Percentiles rank a stretch among this genome's conserved stretches.
phyloP scores from a whole-genome alignment of 2,888 invertebrate species.

The Orthonychiurus folsomi region DNA sequence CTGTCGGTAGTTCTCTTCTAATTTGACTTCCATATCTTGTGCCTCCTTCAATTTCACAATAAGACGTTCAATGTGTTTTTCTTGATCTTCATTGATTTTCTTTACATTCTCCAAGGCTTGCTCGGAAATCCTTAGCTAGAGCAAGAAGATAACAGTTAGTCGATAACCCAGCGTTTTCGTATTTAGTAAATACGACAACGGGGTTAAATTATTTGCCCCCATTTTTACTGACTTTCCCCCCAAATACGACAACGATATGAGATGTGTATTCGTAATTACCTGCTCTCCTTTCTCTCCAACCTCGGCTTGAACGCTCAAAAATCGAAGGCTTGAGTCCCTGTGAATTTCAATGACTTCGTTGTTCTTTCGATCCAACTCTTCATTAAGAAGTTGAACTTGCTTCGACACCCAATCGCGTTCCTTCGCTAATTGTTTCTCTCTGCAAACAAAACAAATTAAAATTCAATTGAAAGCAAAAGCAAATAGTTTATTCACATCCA shows the following conservation, averaged over 20 bases:
- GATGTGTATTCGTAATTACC: constrained; percentile 38
- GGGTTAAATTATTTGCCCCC: too few species aligned
- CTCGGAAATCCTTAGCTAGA: constrained; percentile 56
- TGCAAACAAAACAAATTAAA: constrained; percentile 30
- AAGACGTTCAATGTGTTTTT: constrained; percentile 58
- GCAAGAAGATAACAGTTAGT: constrained; percentile 5
- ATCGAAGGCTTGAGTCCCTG: constrained; percentile 59
- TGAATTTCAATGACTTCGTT: constrained; percentile 67
- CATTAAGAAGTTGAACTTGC: constrained; percentile 67
- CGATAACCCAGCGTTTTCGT: too few species aligned
- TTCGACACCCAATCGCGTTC: constrained; percentile 66
- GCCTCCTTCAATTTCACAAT: constrained; percentile 63
- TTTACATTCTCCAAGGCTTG: constrained; percentile 60
- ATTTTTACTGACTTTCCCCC: too few species aligned
- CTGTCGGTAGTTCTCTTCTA: constrained; percentile 64
- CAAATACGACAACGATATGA: too few species aligned
- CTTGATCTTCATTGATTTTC: constrained; percentile 60
- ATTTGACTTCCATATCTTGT: constrained; percentile 57
- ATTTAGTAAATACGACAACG: too few species aligned
- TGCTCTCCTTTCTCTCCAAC: constrained; percentile 71
- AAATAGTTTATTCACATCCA: constrained; percentile 8
- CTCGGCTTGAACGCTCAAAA: constrained; percentile 62
- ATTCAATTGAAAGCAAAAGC: background rate
- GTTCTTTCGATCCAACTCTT: constrained; percentile 68
- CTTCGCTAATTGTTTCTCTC: constrained; percentile 72